Conservation (phyloP, 2,113 vertebrate genomes). For the Lynx canadensis region DNA sequence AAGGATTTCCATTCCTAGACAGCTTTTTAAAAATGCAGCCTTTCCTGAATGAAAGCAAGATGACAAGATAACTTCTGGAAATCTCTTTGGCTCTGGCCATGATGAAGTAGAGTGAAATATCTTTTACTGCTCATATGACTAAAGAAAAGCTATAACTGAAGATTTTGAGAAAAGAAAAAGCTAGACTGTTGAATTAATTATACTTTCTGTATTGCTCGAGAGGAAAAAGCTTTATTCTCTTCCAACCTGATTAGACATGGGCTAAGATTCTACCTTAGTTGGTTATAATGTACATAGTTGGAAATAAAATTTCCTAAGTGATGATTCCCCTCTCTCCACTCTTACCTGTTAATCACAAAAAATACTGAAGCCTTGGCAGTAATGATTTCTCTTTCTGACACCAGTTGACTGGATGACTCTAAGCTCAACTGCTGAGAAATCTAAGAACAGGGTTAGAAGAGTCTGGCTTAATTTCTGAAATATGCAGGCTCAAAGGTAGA, state of each 20-base stretch:
- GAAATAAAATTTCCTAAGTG: slow-evolving; percentile 9
- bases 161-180: not conserved
- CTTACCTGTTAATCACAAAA: not conserved
- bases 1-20: not conserved
- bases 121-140: not conserved
- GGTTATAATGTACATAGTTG: not conserved
- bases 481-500: not conserved
- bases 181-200: not conserved
- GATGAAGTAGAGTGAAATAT: not conserved
- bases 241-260: not conserved
- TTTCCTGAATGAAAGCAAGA: not conserved
- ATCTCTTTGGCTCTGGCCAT: not conserved
- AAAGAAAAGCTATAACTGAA: not conserved
- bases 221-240: not conserved
- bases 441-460: not conserved
- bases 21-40: not conserved
- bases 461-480: not conserved
- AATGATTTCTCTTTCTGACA: not conserved
- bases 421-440: not conserved
- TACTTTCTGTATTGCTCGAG: not conserved
- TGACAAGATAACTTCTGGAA: not conserved
- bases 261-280: not conserved
- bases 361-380: not conserved
- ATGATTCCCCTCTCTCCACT: not conserved
- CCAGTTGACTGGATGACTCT: not conserved